These are phyloP conservation scores for Heteromyza rotundicornis DNA, from an alignment of 2,888 invertebrate species.

Conservation along the genomic window DNA sequence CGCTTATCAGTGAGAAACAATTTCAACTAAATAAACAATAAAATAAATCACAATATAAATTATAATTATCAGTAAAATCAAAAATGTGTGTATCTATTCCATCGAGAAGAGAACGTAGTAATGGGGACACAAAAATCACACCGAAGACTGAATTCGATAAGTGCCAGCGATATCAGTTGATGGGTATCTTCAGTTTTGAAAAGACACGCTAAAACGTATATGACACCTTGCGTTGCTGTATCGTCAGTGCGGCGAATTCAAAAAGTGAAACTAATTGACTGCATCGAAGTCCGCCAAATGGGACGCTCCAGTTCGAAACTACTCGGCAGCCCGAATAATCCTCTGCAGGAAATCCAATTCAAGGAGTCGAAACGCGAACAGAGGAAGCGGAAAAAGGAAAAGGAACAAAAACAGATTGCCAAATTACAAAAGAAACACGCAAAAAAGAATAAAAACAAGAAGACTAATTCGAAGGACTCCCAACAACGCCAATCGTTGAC, in stretches of 20 bases:
- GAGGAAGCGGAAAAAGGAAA: conserved; percentile 45
- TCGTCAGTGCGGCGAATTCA: background rate
- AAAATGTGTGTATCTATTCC: too few relatives aligned
- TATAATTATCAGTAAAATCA: too few relatives aligned
- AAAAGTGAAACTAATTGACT: background rate
- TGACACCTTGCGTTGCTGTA: background rate
- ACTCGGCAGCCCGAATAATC: conserved; percentile 44
- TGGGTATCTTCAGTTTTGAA: background rate
- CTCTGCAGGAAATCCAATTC: conserved; percentile 48
- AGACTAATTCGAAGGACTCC: conserved; percentile 19
- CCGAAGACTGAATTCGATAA: background rate
- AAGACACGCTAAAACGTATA: background rate
- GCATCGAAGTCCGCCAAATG: conserved; percentile 41
- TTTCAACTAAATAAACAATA: too few relatives aligned
- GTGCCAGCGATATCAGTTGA: background rate
- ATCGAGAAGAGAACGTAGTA: background rate
- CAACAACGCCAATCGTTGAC: conserved; percentile 14
- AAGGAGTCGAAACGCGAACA: conserved; percentile 39
- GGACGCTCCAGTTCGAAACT: conserved; percentile 55
- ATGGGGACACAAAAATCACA: background rate
- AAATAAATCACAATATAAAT: too few relatives aligned
- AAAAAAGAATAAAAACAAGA: conserved; percentile 38
- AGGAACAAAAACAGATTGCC: conserved; percentile 46
- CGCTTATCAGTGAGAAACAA: too few relatives aligned
- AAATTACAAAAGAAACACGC: conserved; percentile 50